Base-by-base conservation (phyloP, 2,888 invertebrate species). In the Pseudanteris insignis region DNA sequence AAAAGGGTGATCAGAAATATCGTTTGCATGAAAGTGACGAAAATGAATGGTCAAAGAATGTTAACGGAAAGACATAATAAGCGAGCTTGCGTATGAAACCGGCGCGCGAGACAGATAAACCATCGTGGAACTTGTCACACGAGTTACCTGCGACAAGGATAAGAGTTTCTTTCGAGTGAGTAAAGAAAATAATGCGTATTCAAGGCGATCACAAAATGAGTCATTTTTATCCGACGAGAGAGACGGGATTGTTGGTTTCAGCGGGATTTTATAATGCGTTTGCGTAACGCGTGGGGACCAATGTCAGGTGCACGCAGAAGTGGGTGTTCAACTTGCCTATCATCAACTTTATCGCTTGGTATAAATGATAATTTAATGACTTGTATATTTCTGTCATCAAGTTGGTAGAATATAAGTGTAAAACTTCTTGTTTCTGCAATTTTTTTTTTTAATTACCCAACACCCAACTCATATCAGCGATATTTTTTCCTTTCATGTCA, bases 181-280 rank as follows among this genome's bases (percentile, higher is more conserved):
- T 9, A 40, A 55, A 47, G 53, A 53, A 53, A 53, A 53, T 44
- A 46, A 40, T 36, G 34, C 34, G 33, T 21, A 40, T 47, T 55
- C 55, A 41, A 55, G 55, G 46, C 46, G 34, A 47, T 55, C 7
- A 34, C 55, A 24, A 47, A 55, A 11, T 55, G 55, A 55, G 34
- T 55, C 55, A 55, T 44, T 47, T 46, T 55, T 55, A 55, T 55
- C 47, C 24, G 12, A 25, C 32, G 26, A 6, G 5, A 25, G 24
- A 34, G 11, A 26, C 7, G 6, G 32, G 26, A 43, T 51, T 43
- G 41, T 30, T 34, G 14, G 41, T 43, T 53, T 37, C 36, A 12
- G 30, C 9, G 13, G 3, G 37, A 43, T 36, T 53, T 36, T 36
- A 53, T 36, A 36, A 43, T 37, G 36, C 30, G 32, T 44, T 37